Evolutionary conservation across 2,888 invertebrate species (phyloP), one percentile per base, ranked within the genome.

Genomic region (Lepeophtheirus nordmannii): DNA sequence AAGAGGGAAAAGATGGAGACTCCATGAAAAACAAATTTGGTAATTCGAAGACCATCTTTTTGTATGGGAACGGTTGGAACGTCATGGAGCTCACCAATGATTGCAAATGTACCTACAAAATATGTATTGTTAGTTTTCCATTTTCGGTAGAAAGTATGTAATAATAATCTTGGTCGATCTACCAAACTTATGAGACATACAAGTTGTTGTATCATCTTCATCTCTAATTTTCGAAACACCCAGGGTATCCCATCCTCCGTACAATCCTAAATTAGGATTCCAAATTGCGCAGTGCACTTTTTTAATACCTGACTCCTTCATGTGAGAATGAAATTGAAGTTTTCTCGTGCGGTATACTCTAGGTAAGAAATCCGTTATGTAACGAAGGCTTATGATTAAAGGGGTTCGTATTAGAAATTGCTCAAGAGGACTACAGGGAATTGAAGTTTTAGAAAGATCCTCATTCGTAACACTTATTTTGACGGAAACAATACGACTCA

Each of bases 401-500:
- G 53, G 53, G 1, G 2, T n/a, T 17, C 53, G 14, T 46, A 46
- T 14, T 5, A 46, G 53, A 17, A 46, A 46, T 17, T 46, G 53
- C 2, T 46, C 53, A 2, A n/a, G 14, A 5, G 53, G 53, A 46
- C n/a, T n/a, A 17, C 53, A 46, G 8, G 53, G 53, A 46, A n/a
- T 17, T n/a, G n/a, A n/a, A n/a, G 53, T 2, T 17, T 46, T 2
- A 17, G 53, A 46, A 46, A 17, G 2, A 46, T 46, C 53, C 17
- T 46, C 53, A 46, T 46, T 46, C 5, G 14, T 46, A 2, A 46
- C 53, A 8, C 2, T 14, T 14, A 46, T 8, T 46, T 46, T 46
- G 17, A 46, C 53, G 53, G 53, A 46, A n/a, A 17, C 53, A 46
- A 46, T 46, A 5, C 53, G 53, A 46, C 53, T 46, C 53, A 46